Conservation (phyloP, 2,113 vertebrate genomes). For the Prochilodus magdalenae region DNA sequence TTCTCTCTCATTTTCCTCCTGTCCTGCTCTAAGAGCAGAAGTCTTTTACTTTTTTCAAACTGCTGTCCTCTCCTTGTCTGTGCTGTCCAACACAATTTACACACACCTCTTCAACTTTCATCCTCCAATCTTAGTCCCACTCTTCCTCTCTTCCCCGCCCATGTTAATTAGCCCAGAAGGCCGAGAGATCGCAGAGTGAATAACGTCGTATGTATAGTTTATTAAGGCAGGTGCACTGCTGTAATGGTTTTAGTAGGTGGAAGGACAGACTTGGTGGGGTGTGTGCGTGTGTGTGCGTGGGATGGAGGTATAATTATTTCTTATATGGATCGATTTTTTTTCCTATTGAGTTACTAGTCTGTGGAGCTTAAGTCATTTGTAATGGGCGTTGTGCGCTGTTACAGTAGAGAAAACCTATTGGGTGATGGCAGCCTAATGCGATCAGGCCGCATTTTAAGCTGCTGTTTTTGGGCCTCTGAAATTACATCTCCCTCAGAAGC, state of each 20-base stretch:
- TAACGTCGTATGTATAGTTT: slow-evolving; percentile 73
- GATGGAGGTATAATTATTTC: slow-evolving; percentile 80
- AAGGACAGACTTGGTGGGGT: slow-evolving; percentile 17
- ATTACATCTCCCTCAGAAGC: slow-evolving; percentile 79
- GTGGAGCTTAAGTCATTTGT: slow-evolving; percentile 84
- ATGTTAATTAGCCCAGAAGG: slow-evolving; percentile 74
- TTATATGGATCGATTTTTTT: slow-evolving; percentile 79
- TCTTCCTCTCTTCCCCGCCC: slow-evolving; percentile 18
- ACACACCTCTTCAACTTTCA: slow-evolving; percentile 55
- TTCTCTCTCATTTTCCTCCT: background rate
- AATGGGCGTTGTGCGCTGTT: slow-evolving; percentile 86
- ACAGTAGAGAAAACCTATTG: slow-evolving; percentile 88
- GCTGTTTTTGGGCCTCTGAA: slow-evolving; percentile 74
- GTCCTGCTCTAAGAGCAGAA: slow-evolving; percentile 1
- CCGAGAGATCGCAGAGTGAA: slow-evolving; percentile 72
- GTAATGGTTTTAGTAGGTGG: slow-evolving; percentile 56
- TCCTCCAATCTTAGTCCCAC: slow-evolving; percentile 59
- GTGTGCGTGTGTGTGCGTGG: slow-evolving; percentile 39
- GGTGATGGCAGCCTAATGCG: slow-evolving; percentile 83
- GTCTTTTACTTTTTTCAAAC: slow-evolving; percentile 20
- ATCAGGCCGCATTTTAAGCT: slow-evolving; percentile 83
- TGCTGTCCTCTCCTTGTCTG: slow-evolving; percentile 34
- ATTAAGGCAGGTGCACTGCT: slow-evolving; percentile 58
- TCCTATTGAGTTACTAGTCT: slow-evolving; percentile 84
- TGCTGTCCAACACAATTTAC: slow-evolving; percentile 66